phyloP scores from a whole-genome alignment of 2,113 vertebrate species.

The Sprattus sprattus region DNA sequence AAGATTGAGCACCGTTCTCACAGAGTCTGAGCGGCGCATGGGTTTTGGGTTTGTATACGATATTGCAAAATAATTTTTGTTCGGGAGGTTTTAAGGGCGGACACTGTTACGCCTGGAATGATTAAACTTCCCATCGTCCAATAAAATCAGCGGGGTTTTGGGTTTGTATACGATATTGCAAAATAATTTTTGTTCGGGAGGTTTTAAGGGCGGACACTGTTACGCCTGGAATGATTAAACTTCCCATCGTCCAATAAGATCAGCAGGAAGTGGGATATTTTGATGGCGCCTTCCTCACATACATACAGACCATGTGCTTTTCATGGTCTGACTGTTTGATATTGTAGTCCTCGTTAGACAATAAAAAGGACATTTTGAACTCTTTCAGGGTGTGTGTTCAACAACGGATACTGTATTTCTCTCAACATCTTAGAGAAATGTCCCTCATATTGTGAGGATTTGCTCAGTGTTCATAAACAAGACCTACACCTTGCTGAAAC shows the following conservation, averaged over 20 bases:
- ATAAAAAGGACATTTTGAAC: constrained; percentile 2
- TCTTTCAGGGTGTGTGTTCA: background rate
- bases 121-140: background rate
- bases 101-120: background rate
- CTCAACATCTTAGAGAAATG: background rate
- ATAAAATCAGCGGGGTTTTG: background rate
- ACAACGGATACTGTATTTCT: background rate
- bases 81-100: background rate
- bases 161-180: constrained; percentile 35
- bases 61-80: constrained; percentile 16
- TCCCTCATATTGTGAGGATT: background rate
- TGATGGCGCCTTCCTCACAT: background rate
- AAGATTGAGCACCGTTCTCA: constrained; percentile 16
- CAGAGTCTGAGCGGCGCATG: background rate
- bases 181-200: background rate
- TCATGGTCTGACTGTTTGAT: background rate
- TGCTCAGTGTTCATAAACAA: too few species aligned
- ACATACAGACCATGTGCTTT: background rate
- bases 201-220: background rate
- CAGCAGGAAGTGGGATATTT: constrained; percentile 11
- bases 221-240: background rate
- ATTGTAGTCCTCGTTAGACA: constrained; percentile 1
- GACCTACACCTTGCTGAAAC: too few species aligned
- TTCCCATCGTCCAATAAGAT: background rate
- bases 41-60: constrained; percentile 34